Evolutionary conservation across 2,888 invertebrate genomes (phyloP), one percentile per base, ranked within the genome.

Genomic region (Anticlea derivata): DNA sequence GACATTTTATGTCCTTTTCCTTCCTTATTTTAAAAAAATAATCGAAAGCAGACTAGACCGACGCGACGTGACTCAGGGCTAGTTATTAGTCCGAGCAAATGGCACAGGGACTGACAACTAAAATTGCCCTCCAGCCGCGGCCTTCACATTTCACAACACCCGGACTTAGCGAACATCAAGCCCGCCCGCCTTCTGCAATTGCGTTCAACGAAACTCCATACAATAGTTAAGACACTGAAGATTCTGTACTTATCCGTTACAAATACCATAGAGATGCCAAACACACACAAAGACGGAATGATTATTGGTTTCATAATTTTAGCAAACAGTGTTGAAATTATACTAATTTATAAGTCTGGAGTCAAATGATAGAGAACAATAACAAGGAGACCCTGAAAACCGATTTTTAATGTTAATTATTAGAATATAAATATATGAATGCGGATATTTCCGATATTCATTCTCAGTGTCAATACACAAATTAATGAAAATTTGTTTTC

Each of bases 61-160:
- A n/a, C n/a, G 40, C 30, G 53, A 61, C 47, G 46, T 58, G 57
- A 48, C 58, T 43, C 51, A 33, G 59, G 67, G 65, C 60, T 40
- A 61, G 57, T 50, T 60, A 60, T 57, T 67, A 61, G 55, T 61
- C 60, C 66, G 66, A 70, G 73, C 80, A 86, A 88, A 86, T 85
- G 86, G 82, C 83, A 81, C 86, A 85, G 86, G 88, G 87, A 85
- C 81, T 72, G 80, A 77, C 75, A 70, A 66, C 72, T 76, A 75
- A 78, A 80, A 79, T 74, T 78, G 83, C 84, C 79, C 81, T 84
- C 83, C 81, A 76, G 78, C 66, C 44, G 63, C 73, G 88, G 77
- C 89, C 89, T 90, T 90, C 89, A 86, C 89, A 90, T 90, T 90
- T 88, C 72, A 78, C 81, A 79, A 83, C 72, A 89, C 87, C 89